These are phyloP conservation scores for Sturmia bella DNA, from an alignment of 2,888 invertebrate genomes.

Conservation along the genomic window DNA sequence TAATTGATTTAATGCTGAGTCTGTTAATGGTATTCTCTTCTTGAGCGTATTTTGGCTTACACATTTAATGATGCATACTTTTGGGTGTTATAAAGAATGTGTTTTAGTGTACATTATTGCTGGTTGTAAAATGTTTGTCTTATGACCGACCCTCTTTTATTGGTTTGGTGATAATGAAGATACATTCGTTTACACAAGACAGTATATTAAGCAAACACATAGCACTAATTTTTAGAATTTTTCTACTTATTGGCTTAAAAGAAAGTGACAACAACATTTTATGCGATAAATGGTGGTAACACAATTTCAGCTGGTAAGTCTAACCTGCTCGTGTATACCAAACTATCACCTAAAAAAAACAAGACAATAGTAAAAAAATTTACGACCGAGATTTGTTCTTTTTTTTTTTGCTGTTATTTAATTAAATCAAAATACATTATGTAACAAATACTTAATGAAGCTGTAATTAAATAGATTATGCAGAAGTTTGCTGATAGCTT, in stretches of 20 bases:
- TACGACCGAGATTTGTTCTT: too few relatives aligned
- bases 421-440: not conserved
- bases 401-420: not conserved
- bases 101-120: constrained; percentile 13
- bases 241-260: too few relatives aligned
- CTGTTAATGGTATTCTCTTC: not conserved
- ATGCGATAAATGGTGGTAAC: too few relatives aligned
- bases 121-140: constrained; percentile 33
- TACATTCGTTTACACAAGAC: not conserved
- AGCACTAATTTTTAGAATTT: too few relatives aligned
- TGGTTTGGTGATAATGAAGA: constrained; percentile 8
- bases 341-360: too few relatives aligned
- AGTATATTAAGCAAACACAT: not conserved
- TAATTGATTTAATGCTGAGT: constrained; percentile 38
- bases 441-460: not conserved
- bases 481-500: not conserved
- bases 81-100: constrained; percentile 28
- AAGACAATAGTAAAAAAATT: too few relatives aligned
- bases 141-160: constrained; percentile 27
- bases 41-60: not conserved
- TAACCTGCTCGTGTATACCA: too few relatives aligned
- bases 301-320: too few relatives aligned
- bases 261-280: too few relatives aligned
- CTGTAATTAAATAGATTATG: not conserved
- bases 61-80: constrained; percentile 32